Percentiles rank a stretch among this genome's conserved stretches.
Evolutionary conservation across 2,888 invertebrate species (phyloP).

Genomic region (Oxytorus armatus): DNA sequence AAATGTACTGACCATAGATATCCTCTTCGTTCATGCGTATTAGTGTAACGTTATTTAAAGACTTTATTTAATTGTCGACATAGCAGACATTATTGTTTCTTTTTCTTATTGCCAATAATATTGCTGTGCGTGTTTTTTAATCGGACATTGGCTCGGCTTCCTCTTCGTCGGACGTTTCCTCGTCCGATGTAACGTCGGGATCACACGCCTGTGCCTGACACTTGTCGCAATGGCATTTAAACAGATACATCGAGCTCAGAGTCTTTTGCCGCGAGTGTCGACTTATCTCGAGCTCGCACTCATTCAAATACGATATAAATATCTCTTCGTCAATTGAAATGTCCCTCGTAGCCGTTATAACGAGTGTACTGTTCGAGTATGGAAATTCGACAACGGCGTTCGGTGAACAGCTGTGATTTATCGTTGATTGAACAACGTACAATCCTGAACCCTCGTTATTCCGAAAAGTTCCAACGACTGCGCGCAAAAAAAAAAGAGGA

Average conservation of each 20-base stretch:
- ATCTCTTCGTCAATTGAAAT: slow-evolving; percentile 95
- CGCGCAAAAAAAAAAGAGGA: no score
- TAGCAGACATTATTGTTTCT: not conserved
- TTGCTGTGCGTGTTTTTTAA: slow-evolving; percentile 42
- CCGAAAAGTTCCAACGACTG: slow-evolving; percentile 91
- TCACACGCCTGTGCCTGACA: slow-evolving; percentile 91
- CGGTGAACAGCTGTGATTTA: slow-evolving; percentile 96
- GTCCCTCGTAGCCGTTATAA: slow-evolving; percentile 89
- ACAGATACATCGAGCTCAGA: slow-evolving; percentile 92
- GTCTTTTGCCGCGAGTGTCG: slow-evolving; percentile 95
- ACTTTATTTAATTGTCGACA: not conserved
- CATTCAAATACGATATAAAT: slow-evolving; percentile 95
- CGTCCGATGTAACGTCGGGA: slow-evolving; percentile 92
- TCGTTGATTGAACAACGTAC: slow-evolving; percentile 93
- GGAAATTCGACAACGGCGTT: slow-evolving; percentile 95
- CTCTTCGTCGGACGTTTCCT: slow-evolving; percentile 90
- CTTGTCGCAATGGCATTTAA: slow-evolving; percentile 92
- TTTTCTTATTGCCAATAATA: slow-evolving; percentile 1
- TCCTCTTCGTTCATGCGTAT: not conserved
- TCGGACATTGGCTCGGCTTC: slow-evolving; percentile 83
- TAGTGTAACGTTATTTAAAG: not conserved
- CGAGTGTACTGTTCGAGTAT: slow-evolving; percentile 91
- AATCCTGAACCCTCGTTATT: slow-evolving; percentile 97
- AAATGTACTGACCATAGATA: slow-evolving; percentile 1
- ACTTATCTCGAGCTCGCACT: slow-evolving; percentile 92